Evolutionary conservation across 2,113 vertebrate genomes (phyloP), one percentile per base, ranked within the genome.

Genomic region (Chrysochloris asiatica): DNA sequence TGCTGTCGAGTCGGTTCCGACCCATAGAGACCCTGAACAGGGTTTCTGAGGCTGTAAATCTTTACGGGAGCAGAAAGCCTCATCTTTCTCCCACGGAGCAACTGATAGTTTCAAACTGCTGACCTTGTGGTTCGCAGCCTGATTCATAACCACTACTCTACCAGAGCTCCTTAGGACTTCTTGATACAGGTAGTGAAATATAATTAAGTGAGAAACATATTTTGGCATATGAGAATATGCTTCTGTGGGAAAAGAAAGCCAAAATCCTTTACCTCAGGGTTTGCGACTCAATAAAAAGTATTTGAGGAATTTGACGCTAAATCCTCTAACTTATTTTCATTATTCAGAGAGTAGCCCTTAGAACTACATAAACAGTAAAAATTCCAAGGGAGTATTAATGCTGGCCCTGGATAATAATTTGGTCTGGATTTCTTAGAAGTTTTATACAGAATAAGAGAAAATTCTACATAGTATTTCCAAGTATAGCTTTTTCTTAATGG

Each of bases 231-330:
- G 19, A 67, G n/a, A 22, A 67, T 72, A 71, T 5, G 14, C 52
- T 79, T 80, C 1, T n/a, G 54, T 30, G 3, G 19, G 16, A 4
- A 65, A 83, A 54, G 3, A 54, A 4, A 78, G 54, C 11, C 88
- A 33, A 88, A 86, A 36, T 65, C 7, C 16, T 41, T 69, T 30
- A 80, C 24, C 26, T 83, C 56, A 75, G 12, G 36, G 30, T 16
- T 82, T 73, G 26, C 63, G 54, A 13, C 24, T n/a, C 17, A 71
- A 69, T 76, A 43, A 79, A n/a, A 83, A 81, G 4, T 72, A 78
- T 43, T 65, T 33, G 45, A 69, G 78, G 83, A 91, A 69, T 67
- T 81, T 61, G n/a, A 24, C 71, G 67, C 80, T 82, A 73, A 73
- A 48, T n/a, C 47, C 48, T 86, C 54, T 47, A 43, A 36, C 8